Conservation (phyloP, 2,797 vertebrate genomes). For the Aphelocoma californica region DNA sequence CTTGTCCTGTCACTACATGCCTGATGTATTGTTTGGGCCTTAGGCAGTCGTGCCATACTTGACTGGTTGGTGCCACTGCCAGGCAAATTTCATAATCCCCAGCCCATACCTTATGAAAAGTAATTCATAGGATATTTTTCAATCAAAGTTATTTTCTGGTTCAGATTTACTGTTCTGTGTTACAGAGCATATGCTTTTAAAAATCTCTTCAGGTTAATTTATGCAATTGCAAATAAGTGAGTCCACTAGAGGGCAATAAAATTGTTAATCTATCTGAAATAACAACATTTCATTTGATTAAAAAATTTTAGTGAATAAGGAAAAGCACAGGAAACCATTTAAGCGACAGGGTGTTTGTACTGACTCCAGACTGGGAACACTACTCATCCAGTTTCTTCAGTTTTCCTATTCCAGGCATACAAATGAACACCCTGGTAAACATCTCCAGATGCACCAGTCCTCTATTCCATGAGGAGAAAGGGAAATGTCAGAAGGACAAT, state of each 20-base stretch:
- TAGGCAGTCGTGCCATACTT: background rate
- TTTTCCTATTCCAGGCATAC: background rate
- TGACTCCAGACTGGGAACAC: background rate
- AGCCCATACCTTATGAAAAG: background rate
- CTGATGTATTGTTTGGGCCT: background rate
- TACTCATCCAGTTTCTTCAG: background rate
- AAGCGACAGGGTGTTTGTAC: background rate
- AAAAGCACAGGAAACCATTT: background rate
- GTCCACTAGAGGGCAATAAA: slow-evolving; percentile 58
- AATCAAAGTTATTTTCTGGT: background rate
- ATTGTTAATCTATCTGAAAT: slow-evolving; percentile 28
- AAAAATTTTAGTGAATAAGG: background rate
- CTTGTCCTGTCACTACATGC: background rate
- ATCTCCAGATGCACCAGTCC: background rate
- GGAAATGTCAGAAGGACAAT: background rate
- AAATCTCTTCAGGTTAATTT: background rate
- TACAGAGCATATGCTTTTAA: background rate
- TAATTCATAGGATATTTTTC: background rate
- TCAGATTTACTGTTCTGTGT: background rate
- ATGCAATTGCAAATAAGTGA: background rate
- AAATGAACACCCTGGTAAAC: background rate
- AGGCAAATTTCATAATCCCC: background rate
- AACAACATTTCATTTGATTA: background rate
- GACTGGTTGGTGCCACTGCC: background rate
- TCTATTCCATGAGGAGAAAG: background rate